Evolutionary conservation across 1,140 invertebrate genomes (phyloP), one percentile per base, ranked within the genome.

Genomic region (Augochlora pura): DNA sequence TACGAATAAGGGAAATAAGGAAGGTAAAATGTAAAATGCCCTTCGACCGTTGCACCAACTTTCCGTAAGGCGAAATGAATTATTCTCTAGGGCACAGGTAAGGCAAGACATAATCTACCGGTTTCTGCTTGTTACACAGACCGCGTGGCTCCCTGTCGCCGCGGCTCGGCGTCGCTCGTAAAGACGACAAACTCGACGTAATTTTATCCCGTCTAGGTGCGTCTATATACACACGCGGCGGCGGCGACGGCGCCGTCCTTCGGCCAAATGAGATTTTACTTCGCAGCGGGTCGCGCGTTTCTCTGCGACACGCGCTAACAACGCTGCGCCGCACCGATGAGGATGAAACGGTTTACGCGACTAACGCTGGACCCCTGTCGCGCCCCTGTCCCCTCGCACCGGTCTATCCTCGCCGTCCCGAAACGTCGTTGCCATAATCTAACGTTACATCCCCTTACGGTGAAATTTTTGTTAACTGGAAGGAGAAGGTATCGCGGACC

Each of bases 201-300:
- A 89, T 90, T 88, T 87, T 84, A 88, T 90, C 84, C 80, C 86
- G 82, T 77, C 71, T 78, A 78, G 69, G 64, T 69, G 75, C 76
- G 74, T 42, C 59, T 59, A 72, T 79, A 66, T 54, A 82, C 64
- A 65, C 60, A 72, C 27, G 59, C 60, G 16, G 12, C 57, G n/a
- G 7, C n/a, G 23, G 59, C 16, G 23, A 49, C 16, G 27, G 62
- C 71, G 66, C 49, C 80, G 64, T 77, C 81, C 87, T 88, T 87
- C 81, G 86, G 57, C 72, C 79, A 89, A 88, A 90, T 88, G 87
- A 87, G 83, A 90, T 90, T 88, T 88, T 80, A 82, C 86, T 82
- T 85, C 64, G 59, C 39, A 71, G 16, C n/a, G 39, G 63, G 25
- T 62, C 49, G 67, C 66, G 62, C 64, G 63, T 49, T 54, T 77